These are phyloP conservation scores for Phalacrocorax carbo DNA, from an alignment of 2,113 vertebrate species.

Conservation along the genomic window DNA sequence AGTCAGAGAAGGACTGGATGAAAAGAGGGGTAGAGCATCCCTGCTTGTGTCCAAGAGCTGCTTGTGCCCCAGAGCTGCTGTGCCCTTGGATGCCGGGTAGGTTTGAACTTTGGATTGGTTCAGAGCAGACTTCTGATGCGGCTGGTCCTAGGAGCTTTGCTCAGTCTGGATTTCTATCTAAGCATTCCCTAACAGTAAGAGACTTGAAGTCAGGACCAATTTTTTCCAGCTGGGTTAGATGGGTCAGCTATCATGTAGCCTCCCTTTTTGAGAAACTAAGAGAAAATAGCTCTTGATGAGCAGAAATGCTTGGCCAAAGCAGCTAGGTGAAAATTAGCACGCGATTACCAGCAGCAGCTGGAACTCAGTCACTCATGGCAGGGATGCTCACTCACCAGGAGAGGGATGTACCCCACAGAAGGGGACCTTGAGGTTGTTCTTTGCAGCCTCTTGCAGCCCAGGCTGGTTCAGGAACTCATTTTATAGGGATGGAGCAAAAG, in stretches of 20 bases:
- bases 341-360: rapidly evolving
- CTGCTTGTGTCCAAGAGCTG: background rate
- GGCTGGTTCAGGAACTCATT: background rate
- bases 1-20: background rate
- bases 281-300: background rate
- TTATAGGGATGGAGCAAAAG: background rate
- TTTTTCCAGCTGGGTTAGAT: constrained; percentile 59
- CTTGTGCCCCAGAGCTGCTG: background rate
- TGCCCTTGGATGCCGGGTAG: no score
- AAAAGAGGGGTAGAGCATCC: background rate
- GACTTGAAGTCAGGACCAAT: constrained; percentile 62
- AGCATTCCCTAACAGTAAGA: constrained; percentile 19
- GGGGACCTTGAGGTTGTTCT: rapidly evolving
- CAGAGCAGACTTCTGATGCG: background rate
- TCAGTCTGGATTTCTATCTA: background rate
- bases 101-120: background rate
- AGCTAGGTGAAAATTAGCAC: background rate
- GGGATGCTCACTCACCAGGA: background rate
- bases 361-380: rapidly evolving
- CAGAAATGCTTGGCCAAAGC: background rate
- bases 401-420: rapidly evolving
- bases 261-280: background rate
- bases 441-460: background rate
- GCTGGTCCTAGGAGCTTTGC: background rate
- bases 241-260: constrained; percentile 13